Conservation (phyloP, 2,888 invertebrate genomes). For the Schizotus pectinicornis region DNA sequence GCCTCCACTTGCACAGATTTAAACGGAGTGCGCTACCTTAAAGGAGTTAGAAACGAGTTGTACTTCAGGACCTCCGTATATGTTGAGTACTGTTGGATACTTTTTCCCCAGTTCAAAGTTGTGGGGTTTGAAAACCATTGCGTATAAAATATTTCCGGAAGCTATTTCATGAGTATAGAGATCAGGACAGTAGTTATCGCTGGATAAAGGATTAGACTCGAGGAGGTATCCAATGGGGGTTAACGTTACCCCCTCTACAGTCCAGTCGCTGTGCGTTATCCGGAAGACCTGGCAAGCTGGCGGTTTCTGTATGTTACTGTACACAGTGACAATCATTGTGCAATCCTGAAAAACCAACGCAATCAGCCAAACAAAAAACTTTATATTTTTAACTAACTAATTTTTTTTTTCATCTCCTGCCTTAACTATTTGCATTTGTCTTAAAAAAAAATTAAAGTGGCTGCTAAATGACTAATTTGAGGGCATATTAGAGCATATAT, state of each 20-base stretch:
- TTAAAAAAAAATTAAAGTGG: too few relatives aligned
- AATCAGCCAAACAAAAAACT: slow-evolving; percentile 9
- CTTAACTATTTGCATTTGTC: too few relatives aligned
- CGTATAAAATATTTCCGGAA: slow-evolving; percentile 76
- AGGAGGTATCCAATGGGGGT: slow-evolving; percentile 75
- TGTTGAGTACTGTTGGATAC: slow-evolving; percentile 94
- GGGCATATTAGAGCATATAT: too few relatives aligned
- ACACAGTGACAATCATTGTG: slow-evolving; percentile 80
- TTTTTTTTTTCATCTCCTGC: too few relatives aligned
- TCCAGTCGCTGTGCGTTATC: slow-evolving; percentile 70
- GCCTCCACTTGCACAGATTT: neutral
- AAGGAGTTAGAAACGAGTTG: slow-evolving; percentile 96
- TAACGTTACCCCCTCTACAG: slow-evolving; percentile 71
- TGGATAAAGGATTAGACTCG: slow-evolving; percentile 63
- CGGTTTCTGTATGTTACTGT: slow-evolving; percentile 80
- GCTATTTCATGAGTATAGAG: slow-evolving; percentile 73
- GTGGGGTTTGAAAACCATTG: slow-evolving; percentile 90
- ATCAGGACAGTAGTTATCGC: slow-evolving; percentile 71
- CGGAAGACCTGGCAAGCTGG: slow-evolving; percentile 81
- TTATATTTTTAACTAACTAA: slow-evolving; percentile 1
- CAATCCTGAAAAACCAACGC: slow-evolving; percentile 66
- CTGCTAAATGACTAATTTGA: too few relatives aligned
- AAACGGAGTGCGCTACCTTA: slow-evolving; percentile 65
- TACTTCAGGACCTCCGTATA: slow-evolving; percentile 98
- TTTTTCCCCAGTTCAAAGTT: slow-evolving; percentile 69